Base-by-base conservation (phyloP, 2,888 invertebrate genomes). In the Chloroclystis v-ata region DNA sequence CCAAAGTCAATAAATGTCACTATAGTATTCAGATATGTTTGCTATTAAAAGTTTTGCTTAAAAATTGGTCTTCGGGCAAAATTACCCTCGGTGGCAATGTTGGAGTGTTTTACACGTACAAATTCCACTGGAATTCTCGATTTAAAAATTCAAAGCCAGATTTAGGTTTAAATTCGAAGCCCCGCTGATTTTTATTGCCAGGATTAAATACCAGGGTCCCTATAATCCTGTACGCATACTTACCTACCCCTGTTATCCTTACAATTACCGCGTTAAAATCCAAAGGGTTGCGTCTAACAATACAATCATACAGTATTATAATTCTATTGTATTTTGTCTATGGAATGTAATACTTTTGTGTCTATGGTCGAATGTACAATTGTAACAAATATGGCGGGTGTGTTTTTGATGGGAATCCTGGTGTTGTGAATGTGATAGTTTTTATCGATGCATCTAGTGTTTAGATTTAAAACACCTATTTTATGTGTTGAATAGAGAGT, bases 221-320 rank as follows among this genome's bases (percentile, higher is more conserved):
- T 35, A 42, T 52, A 47, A 47, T 52, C 50, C 41, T 41, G 38
- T 28, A 47, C 37, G 43, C 51, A 41, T 43, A 52, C 47, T 47
- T 52, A 26, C 44, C 47, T 49, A 43, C 49, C 49, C 26, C 32
- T 64, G 69, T 70, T 67, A 67, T 67, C 65, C 65, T 62, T 55
- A 72, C 68, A 71, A 72, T 73, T 68, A 72, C 63, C 52, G 58
- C 57, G 59, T 60, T 53, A 44, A 52, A 60, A 57, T 50, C 52
- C 8, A 69, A 70, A 67, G 71, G 72, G 69, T 68, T 66, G 52
- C 40, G 11, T 26, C 25, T 29, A 37, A 59, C 56, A 57, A 58
- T 58, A 53, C 53, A 57, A 59, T 62, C 56, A 59, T 51, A 61
- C 62, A 56, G 56, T 47, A 61, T 60, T 60, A 57, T 61, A 60